These are phyloP conservation scores for Drosophila pallidifrons DNA, from an alignment of 1,140 invertebrate genomes.

Conservation along the genomic window DNA sequence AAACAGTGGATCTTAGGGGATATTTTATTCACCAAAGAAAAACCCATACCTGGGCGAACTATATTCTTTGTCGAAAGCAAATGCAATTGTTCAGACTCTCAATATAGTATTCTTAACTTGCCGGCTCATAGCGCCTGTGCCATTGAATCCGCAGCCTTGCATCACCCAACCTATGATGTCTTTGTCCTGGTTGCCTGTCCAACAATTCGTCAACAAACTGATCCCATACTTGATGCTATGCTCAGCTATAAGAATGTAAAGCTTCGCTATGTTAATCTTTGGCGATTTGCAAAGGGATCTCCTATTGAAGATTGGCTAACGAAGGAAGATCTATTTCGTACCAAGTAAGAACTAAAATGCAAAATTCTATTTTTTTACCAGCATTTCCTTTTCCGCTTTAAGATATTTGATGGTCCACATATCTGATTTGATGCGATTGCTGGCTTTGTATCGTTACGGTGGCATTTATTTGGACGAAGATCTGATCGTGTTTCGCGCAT, in stretches of 20 bases:
- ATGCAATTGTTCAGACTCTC: slow-evolving; percentile 57
- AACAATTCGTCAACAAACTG: slow-evolving; percentile 48
- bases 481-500: slow-evolving; percentile 89
- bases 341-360: slow-evolving; percentile 68
- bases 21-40: not conserved
- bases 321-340: slow-evolving; percentile 86
- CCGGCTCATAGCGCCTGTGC: slow-evolving; percentile 88
- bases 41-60: slow-evolving; percentile 84
- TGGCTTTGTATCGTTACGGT: slow-evolving; percentile 91
- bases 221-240: slow-evolving; percentile 78
- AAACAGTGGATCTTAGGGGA: not conserved
- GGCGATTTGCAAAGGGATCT: slow-evolving; percentile 87
- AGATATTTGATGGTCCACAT: slow-evolving; percentile 86
- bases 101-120: slow-evolving; percentile 60
- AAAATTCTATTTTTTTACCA: not conserved
- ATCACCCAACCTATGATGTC: slow-evolving; percentile 87
- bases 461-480: slow-evolving; percentile 92
- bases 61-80: slow-evolving; percentile 87
- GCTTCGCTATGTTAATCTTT: slow-evolving; percentile 86
- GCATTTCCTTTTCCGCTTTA: not conserved
- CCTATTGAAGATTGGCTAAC: slow-evolving; percentile 87
- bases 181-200: slow-evolving; percentile 87
- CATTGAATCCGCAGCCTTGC: slow-evolving; percentile 88
- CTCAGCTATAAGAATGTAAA: slow-evolving; percentile 87
- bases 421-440: slow-evolving; percentile 89